A percentile compares a stretch with the other conserved stretches of the same genome.
These are phyloP conservation scores for Elmis aenea DNA, from an alignment of 2,888 invertebrate genomes.

Conservation along the genomic window DNA sequence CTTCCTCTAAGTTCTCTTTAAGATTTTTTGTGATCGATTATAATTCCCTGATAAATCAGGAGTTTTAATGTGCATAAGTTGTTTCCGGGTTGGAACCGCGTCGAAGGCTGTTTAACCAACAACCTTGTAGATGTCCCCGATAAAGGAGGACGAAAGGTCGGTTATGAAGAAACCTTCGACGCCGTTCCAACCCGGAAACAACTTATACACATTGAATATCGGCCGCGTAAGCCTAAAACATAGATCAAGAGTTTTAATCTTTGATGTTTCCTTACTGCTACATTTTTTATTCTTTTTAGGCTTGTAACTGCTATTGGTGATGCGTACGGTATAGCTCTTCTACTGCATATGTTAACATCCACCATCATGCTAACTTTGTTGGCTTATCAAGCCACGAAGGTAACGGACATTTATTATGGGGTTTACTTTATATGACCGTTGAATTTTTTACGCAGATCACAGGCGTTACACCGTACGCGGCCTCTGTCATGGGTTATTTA, in stretches of 20 bases:
- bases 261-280: no score
- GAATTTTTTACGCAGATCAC: slow-evolving; percentile 53
- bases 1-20: no score
- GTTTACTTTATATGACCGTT: background rate
- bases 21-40: no score
- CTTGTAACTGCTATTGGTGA: slow-evolving; percentile 77
- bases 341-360: slow-evolving; percentile 80
- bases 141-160: background rate
- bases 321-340: slow-evolving; percentile 75
- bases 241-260: no score
- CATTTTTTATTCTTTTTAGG: slow-evolving; percentile 47
- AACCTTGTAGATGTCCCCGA: no score
- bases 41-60: no score
- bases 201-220: no score
- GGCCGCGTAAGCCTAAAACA: no score
- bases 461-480: slow-evolving; percentile 71
- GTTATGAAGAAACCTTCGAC: background rate
- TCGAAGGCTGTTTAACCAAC: no score
- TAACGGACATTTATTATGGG: slow-evolving; percentile 33
- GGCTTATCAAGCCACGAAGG: slow-evolving; percentile 84
- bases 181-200: background rate
- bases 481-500: slow-evolving; percentile 73
- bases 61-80: no score
- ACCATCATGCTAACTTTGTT: slow-evolving; percentile 77
- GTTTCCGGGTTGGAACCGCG: no score